Base-by-base conservation (phyloP, 2,797 vertebrate species). In the Sebastes itinus region DNA sequence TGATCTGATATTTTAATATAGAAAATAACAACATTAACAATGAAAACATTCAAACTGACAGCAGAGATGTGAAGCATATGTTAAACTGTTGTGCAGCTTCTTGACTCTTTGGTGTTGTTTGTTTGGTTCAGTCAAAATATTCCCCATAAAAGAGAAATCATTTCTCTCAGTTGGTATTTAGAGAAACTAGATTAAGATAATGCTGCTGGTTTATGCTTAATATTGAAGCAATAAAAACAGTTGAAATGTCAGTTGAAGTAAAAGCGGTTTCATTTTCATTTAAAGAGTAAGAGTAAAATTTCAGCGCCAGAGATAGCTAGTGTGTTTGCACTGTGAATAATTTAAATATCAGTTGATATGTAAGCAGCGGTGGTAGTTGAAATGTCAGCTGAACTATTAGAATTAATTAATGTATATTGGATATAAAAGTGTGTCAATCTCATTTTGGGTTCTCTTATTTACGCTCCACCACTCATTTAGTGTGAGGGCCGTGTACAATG, bases 401-500 rank as follows among this genome's bases (percentile, higher is more conserved):
- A 42, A 72, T 3, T 14, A 16, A 7, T 27, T 30, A 28, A 58
- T 13, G 23, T 5, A 3, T 54, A 46, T 23, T 32, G 25, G 35
- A 32, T 46, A 20, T 42, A 42, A 42, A 42, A 42, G 16, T 46
- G 32, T 20, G 23, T 80, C 4, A 11, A 16, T 35, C 9, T 65
- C 30, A 30, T 60, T 60, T 46, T n/a, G 9, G 12, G 3, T 42
- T 65, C 12, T 68, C 3, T 32, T 6, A 2, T 76, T 66, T 18
- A 2, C 59, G 1, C 16, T 33, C 54, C 49, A 2, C 7, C 12
- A 1, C 63, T 54, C 1, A 0, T 32, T 65, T 72, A 97, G 97
- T 30, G 94, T 96, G 82, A 92, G 91, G 72, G 93, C 93, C 0
- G 96, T 96, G 27, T 97, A 96, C 81, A 93, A 90, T 4, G 96